These are phyloP conservation scores for Caenorhabditis drosophilae DNA, from an alignment of 2,888 invertebrate species.

Conservation along the genomic window DNA sequence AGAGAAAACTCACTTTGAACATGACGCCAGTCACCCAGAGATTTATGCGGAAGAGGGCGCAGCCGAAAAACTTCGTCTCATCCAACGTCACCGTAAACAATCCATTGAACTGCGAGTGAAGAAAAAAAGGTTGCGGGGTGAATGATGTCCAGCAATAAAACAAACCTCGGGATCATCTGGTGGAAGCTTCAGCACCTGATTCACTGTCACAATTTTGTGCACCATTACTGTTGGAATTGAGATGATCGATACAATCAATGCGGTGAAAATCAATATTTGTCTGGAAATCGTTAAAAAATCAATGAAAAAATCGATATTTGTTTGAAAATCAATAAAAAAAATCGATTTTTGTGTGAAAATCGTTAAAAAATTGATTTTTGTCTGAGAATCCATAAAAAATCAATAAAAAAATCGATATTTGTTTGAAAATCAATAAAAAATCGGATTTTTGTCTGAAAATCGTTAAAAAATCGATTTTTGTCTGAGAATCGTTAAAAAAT, in stretches of 20 bases:
- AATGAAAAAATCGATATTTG: not conserved
- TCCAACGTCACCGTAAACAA: slow-evolving; percentile 48
- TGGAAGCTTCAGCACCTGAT: slow-evolving; percentile 24
- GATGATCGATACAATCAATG: slow-evolving; percentile 53
- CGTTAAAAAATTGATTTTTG: not conserved
- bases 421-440: too few species aligned
- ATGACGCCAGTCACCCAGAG: slow-evolving; percentile 67
- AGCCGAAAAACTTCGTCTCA: slow-evolving; percentile 51
- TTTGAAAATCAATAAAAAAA: not conserved
- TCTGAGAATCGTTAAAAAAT: too few species aligned
- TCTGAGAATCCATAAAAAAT: not conserved
- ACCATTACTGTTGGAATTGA: slow-evolving; percentile 67
- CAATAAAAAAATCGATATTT: not conserved
- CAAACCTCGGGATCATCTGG: slow-evolving; percentile 20
- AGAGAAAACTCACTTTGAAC: slow-evolving; percentile 66
- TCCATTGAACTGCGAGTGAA: slow-evolving; percentile 33
- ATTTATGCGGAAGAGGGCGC: slow-evolving; percentile 63
- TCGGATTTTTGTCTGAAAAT: slow-evolving; percentile 49
- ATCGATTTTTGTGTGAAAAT: slow-evolving; percentile 16
- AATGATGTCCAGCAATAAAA: not conserved
- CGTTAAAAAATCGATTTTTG: not conserved
- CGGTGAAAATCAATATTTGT: slow-evolving; percentile 60
- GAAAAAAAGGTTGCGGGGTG: slow-evolving; percentile 2
- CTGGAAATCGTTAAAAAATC: slow-evolving; percentile 40
- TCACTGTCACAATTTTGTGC: slow-evolving; percentile 60